Base-by-base conservation (phyloP, 2,797 vertebrate genomes). In the Vespertilio murinus region DNA sequence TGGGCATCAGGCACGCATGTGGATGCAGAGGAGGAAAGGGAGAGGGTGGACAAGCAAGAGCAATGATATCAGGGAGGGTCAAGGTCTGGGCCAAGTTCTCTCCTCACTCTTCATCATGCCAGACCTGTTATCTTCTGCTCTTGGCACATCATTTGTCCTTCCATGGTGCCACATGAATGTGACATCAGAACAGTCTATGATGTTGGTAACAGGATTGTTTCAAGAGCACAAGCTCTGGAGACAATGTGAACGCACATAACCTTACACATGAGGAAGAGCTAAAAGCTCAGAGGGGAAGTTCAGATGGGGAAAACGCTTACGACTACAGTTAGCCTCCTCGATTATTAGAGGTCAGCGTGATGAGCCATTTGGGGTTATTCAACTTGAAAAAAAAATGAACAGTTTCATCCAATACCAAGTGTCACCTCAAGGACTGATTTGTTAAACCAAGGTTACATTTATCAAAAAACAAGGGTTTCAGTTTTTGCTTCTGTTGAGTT, bases 401-500 rank as follows among this genome's bases (percentile, higher is more conserved):
- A 8, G 1, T 9, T 3, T 10, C 2, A 20, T 9, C 49, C 18
- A 30, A 17, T 16, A 18, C 40, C 35, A 3, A 8, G 22, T 0
- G 2, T 49, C 83, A 75, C 30, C 61, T 65, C 1, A 6, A n/a
- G 56, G 59, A 70, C 42, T 18, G 35, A 28, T 10, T 6, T 65
- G 70, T 61, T 17, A 52, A 35, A 33, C 20, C 22, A 12, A 42
- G 16, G 13, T 73, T 65, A 59, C 70, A 28, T 49, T 30, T 40
- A 18, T 25, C 70, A 2, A 25, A 40, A 88, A 22, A 7, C 8
- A 61, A 56, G 9, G 22, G 23, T n/a, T 83, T 88, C 25, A 0
- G 7, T 35, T 22, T 94, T 47, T n/a, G 52, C 47, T 84, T 59
- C 82, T 52, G 79, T 16, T 49, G 45, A 17, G 6, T 88, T 67